Percentiles rank a stretch among this genome's conserved stretches.
Evolutionary conservation across 2,888 invertebrate genomes (phyloP).

Genomic region (Hypomecis atomaria): DNA sequence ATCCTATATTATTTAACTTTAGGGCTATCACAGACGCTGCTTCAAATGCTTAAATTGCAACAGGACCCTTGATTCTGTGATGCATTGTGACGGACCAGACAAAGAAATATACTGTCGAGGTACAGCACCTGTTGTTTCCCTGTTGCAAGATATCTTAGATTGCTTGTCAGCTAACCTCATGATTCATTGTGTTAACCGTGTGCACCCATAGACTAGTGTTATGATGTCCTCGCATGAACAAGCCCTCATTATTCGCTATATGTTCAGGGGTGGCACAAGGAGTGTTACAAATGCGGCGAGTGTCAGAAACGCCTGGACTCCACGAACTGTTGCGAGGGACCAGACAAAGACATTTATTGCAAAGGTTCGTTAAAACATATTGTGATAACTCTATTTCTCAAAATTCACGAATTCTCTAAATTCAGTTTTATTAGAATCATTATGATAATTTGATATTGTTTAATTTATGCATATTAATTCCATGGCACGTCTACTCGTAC

Average conservation of each 20-base stretch:
- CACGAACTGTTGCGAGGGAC: constrained; percentile 95
- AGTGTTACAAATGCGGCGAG: constrained; percentile 96
- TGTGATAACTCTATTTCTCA: constrained; percentile 7
- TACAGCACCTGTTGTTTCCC: constrained; percentile 72
- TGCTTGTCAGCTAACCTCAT: constrained; percentile 66
- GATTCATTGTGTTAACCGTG: constrained; percentile 70
- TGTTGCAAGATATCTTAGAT: constrained; percentile 46
- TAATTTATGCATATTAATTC: constrained; percentile 42
- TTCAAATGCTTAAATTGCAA: constrained; percentile 95
- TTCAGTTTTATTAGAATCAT: constrained; percentile 2
- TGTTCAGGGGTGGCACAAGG: constrained; percentile 94
- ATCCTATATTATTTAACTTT: constrained; percentile 63
- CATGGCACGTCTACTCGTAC: constrained; percentile 40
- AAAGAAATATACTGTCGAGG: constrained; percentile 96
- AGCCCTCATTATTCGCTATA: constrained; percentile 73
- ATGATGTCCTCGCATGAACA: constrained; percentile 67
- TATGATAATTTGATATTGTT: constrained; percentile 31
- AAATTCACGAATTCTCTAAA: constrained; percentile 20
- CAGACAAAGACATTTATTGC: constrained; percentile 98
- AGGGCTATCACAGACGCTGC: constrained; percentile 96
- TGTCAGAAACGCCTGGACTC: constrained; percentile 96
- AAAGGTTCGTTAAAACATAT: constrained; percentile 89
- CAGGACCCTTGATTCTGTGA: constrained; percentile 93
- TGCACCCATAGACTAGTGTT: constrained; percentile 56
- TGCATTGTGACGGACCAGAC: constrained; percentile 97